phyloP scores from a whole-genome alignment of 1,140 invertebrate genomes.

The Cyphomyrmex costatus region DNA sequence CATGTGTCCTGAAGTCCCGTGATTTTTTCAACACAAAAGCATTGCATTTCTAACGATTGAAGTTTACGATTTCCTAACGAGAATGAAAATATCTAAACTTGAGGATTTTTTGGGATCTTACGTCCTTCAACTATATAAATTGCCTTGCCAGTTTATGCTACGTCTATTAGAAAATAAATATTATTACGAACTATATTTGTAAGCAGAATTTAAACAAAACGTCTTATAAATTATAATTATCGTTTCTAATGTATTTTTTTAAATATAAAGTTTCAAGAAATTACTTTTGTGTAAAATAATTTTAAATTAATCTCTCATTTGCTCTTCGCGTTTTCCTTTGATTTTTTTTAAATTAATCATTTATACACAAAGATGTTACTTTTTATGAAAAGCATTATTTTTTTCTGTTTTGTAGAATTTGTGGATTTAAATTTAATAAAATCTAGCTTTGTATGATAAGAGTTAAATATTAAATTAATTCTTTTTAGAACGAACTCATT shows the following conservation, averaged over 20 bases:
- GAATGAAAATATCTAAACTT: neutral
- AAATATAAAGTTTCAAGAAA: slow-evolving; percentile 4
- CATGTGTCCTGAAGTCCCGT: neutral
- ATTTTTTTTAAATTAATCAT: neutral
- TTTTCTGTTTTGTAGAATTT: neutral
- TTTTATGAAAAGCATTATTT: slow-evolving; percentile 1
- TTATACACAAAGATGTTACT: neutral
- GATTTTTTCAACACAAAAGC: neutral
- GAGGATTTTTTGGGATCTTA: neutral
- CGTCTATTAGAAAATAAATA: neutral
- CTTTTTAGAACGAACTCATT: neutral
- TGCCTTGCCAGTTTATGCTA: neutral
- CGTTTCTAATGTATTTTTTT: neutral
- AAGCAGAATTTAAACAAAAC: neutral
- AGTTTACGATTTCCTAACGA: neutral
- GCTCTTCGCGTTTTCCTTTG: too few relatives aligned
- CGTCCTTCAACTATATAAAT: neutral
- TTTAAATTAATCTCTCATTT: neutral
- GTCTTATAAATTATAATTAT: slow-evolving; percentile 4
- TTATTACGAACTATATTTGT: neutral
- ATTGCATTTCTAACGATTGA: neutral
- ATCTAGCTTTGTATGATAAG: neutral
- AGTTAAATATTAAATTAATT: too few relatives aligned
- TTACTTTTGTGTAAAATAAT: slow-evolving; percentile 3
- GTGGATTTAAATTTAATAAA: neutral